Percentiles rank a stretch among this genome's conserved stretches.
Conservation (phyloP, 1,140 invertebrate species). For the Zaprionus tsacasi region DNA sequence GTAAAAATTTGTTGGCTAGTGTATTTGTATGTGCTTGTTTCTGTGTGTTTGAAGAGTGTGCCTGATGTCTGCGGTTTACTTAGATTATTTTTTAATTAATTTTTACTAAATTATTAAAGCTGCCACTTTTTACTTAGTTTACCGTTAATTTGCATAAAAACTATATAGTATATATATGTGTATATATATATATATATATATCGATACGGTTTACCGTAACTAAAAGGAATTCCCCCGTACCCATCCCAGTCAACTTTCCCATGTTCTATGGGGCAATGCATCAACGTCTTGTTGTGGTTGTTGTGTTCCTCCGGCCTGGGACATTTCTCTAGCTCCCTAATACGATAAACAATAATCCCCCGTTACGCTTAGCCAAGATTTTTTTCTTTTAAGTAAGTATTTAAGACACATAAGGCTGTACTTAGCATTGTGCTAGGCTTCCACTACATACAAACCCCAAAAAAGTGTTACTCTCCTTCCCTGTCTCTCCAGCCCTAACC, state of each 20-base stretch:
- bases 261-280: slow-evolving; percentile 21
- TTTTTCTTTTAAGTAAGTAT: slow-evolving; percentile 51
- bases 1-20: neutral
- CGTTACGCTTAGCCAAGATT: slow-evolving; percentile 67
- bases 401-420: slow-evolving; percentile 84
- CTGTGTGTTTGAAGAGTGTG: slow-evolving; percentile 31
- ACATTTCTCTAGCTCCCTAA: neutral
- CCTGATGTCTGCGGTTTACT: slow-evolving; percentile 51
- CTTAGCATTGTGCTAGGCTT: slow-evolving; percentile 74
- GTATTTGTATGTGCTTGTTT: slow-evolving; percentile 13
- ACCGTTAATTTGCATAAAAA: slow-evolving; percentile 73
- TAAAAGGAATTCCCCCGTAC: slow-evolving; percentile 32
- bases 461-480: slow-evolving; percentile 24
- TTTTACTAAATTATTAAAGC: slow-evolving; percentile 84
- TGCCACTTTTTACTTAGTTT: slow-evolving; percentile 81
- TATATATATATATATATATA: slow-evolving; percentile 32
- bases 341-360: slow-evolving; percentile 71
- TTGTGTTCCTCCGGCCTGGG: neutral
- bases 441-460: slow-evolving; percentile 42
- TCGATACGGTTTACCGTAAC: slow-evolving; percentile 27
- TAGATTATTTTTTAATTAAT: slow-evolving; percentile 62
- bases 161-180: slow-evolving; percentile 48
- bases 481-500: neutral
- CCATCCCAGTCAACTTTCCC: neutral
- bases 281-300: slow-evolving; percentile 49